Conservation (phyloP, 2,888 invertebrate genomes). For the Lagria hirta region DNA sequence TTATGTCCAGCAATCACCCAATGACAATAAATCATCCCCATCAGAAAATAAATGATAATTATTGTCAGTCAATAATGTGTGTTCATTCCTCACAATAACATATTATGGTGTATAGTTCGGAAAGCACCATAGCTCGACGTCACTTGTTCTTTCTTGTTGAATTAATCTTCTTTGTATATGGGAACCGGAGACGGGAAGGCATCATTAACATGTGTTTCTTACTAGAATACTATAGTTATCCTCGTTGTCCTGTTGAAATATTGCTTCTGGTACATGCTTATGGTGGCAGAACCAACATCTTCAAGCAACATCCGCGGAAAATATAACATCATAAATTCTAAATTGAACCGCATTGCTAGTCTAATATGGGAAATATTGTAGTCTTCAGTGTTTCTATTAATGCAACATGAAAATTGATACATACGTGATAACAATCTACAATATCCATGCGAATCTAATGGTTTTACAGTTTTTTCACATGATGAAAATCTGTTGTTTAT, state of each 20-base stretch:
- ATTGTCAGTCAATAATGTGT: slow-evolving; percentile 12
- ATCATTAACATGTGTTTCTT: slow-evolving; percentile 22
- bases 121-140: slow-evolving; percentile 16
- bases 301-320: too few relatives aligned
- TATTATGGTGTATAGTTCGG: slow-evolving; percentile 6
- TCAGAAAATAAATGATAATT: slow-evolving; percentile 7
- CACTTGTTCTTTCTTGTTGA: slow-evolving; percentile 17
- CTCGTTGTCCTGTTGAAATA: slow-evolving; percentile 18
- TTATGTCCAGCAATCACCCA: too few relatives aligned
- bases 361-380: slow-evolving; percentile 2
- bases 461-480: slow-evolving; percentile 6
- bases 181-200: slow-evolving; percentile 21
- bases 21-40: background rate
- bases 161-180: slow-evolving; percentile 21
- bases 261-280: slow-evolving; percentile 15
- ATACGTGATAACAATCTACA: slow-evolving; percentile 12
- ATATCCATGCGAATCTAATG: slow-evolving; percentile 8
- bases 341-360: too few relatives aligned
- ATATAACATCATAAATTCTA: too few relatives aligned
- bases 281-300: too few relatives aligned
- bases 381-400: slow-evolving; percentile 1
- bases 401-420: slow-evolving; percentile 5
- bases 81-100: slow-evolving; percentile 12
- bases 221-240: slow-evolving; percentile 15
- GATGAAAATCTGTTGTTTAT: too few relatives aligned